Evolutionary conservation across 1,140 invertebrate species (phyloP).

Genomic region (Zaprionus tsacasi): DNA sequence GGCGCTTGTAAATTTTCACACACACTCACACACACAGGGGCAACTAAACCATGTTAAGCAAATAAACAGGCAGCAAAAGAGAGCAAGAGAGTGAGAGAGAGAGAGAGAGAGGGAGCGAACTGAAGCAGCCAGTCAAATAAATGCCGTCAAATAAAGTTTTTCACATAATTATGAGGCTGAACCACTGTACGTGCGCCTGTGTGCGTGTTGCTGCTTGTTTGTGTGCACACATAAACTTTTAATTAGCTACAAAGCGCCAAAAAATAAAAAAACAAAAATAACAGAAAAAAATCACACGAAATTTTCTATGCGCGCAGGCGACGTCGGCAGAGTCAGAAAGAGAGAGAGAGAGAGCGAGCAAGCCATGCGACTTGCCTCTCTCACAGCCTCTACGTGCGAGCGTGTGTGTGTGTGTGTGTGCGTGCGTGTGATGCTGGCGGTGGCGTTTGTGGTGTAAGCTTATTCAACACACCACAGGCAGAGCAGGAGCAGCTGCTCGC

Average conservation of each 20-base stretch:
- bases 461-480: conserved; percentile 43
- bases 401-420: not conserved
- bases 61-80: conserved; percentile 60
- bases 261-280: conserved; percentile 20
- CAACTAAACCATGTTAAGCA: conserved; percentile 79
- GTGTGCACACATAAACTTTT: conserved; percentile 67
- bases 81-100: conserved; percentile 10
- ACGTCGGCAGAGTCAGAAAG: not conserved
- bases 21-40: conserved; percentile 47
- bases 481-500: conserved; percentile 3
- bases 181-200: conserved; percentile 10
- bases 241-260: conserved; percentile 80
- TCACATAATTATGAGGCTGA: conserved; percentile 70
- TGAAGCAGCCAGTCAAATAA: conserved; percentile 76
- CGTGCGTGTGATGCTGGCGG: not conserved
- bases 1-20: conserved; percentile 76
- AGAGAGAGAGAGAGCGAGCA: conserved; percentile 12
- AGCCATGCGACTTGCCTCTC: not conserved
- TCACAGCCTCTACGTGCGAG: not conserved
- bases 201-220: conserved; percentile 26
- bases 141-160: conserved; percentile 78
- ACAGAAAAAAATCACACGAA: conserved; percentile 53
- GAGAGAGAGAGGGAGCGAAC: conserved; percentile 7
- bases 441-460: conserved; percentile 42
- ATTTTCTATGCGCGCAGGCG: conserved; percentile 43